phyloP scores from a whole-genome alignment of 1,140 invertebrate species.

The Phortica variegata region DNA sequence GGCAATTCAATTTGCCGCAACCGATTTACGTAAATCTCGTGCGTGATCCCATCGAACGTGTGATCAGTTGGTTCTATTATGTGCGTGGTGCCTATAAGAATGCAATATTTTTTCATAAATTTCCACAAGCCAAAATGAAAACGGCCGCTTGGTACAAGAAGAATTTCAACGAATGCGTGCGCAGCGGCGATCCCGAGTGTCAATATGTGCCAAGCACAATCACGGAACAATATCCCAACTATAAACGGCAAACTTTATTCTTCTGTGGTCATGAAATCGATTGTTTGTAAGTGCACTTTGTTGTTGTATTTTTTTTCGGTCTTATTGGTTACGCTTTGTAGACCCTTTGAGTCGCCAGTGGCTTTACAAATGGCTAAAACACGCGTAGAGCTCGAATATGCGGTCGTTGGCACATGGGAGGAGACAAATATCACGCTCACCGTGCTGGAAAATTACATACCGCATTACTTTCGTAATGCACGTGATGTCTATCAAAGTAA shows the following conservation, averaged over 20 bases:
- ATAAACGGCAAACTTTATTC: conserved; percentile 75
- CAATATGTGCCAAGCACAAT: conserved; percentile 76
- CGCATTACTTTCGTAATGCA: conserved; percentile 77
- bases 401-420: conserved; percentile 83
- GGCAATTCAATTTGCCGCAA: conserved; percentile 67
- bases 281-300: conserved; percentile 70
- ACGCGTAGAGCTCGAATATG: conserved; percentile 79
- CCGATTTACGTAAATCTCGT: conserved; percentile 89
- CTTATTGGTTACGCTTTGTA: conserved; percentile 50
- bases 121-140: conserved; percentile 78
- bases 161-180: conserved; percentile 85
- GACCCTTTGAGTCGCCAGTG: conserved; percentile 78
- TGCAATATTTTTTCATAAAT: conserved; percentile 79
- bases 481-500: conserved; percentile 47
- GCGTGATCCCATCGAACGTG: conserved; percentile 82
- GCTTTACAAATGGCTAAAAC: conserved; percentile 79
- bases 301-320: conserved; percentile 5
- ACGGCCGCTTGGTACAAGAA: conserved; percentile 84
- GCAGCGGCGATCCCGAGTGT: conserved; percentile 79
- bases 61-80: conserved; percentile 86
- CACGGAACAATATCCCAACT: conserved; percentile 77
- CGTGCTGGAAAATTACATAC: conserved; percentile 80
- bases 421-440: conserved; percentile 80
- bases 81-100: conserved; percentile 84
- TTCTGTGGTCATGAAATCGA: conserved; percentile 84